These are phyloP conservation scores for Stegostoma tigrinum DNA, from an alignment of 2,113 vertebrate genomes.

Conservation along the genomic window DNA sequence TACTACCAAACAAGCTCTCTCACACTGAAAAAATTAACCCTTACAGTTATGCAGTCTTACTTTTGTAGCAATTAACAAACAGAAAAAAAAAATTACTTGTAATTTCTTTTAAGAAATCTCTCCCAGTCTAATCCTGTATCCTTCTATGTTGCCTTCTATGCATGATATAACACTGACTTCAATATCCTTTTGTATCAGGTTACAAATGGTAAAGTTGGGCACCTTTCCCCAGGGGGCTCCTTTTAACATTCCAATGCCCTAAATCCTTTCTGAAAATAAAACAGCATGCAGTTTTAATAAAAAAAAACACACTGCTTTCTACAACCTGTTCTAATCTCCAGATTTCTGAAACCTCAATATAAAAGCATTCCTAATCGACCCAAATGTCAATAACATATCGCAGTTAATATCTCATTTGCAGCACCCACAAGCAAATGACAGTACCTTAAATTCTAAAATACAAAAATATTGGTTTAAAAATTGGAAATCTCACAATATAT, in stretches of 20 bases:
- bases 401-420: too few species aligned
- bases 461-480: not conserved
- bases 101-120: too few species aligned
- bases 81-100: too few species aligned
- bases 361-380: too few species aligned
- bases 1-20: too few species aligned
- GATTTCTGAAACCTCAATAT: not conserved
- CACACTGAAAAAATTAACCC: too few species aligned
- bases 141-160: too few species aligned
- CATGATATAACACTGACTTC: too few species aligned
- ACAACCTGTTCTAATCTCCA: not conserved
- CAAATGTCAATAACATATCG: too few species aligned
- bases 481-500: not conserved
- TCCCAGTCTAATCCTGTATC: too few species aligned
- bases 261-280: not conserved
- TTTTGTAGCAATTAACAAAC: too few species aligned
- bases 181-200: not conserved
- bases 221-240: not conserved
- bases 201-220: not conserved
- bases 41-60: too few species aligned
- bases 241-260: not conserved
- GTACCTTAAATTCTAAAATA: not conserved
- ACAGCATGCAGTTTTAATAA: not conserved
- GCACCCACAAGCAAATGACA: not conserved
- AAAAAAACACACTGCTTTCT: not conserved